Evolutionary conservation across 1,140 invertebrate genomes (phyloP).

Genomic region (Drosophila pruinosa): DNA sequence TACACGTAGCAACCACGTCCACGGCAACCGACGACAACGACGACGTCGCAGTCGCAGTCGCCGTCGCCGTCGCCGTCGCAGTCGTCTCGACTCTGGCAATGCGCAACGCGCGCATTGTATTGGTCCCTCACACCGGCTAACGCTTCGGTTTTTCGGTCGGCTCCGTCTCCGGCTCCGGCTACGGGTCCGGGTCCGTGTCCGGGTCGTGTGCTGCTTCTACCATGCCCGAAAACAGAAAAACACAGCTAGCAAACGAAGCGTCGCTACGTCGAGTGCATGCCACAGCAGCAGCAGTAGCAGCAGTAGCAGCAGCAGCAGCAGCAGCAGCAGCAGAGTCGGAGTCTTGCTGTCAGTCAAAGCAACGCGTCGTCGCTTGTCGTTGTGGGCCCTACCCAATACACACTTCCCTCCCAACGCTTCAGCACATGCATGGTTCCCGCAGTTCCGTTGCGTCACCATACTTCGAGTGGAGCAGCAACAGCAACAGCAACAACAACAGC

Average conservation of each 20-base stretch:
- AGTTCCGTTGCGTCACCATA: constrained; percentile 69
- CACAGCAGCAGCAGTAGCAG: constrained; percentile 18
- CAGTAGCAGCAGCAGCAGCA: constrained; percentile 6
- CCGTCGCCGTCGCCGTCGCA: not conserved
- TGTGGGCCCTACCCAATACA: not conserved
- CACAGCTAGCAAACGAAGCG: constrained; percentile 8
- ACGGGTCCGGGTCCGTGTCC: not conserved
- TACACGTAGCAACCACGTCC: constrained; percentile 36
- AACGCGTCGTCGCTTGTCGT: constrained; percentile 43
- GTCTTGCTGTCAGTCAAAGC: constrained; percentile 48
- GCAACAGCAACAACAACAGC: not conserved
- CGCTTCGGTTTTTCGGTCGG: constrained; percentile 18
- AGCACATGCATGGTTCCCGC: constrained; percentile 51
- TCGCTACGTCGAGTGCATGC: constrained; percentile 37
- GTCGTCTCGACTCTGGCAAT: not conserved
- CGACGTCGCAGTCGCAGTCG: not conserved
- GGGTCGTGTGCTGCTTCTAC: constrained; percentile 28
- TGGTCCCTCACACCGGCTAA: not conserved
- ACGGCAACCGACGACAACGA: constrained; percentile 14
- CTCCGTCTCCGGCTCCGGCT: not conserved
- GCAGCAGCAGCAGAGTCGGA: constrained; percentile 6
- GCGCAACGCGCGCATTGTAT: constrained; percentile 13
- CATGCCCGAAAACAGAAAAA: not conserved
- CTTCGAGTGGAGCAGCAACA: constrained; percentile 5
- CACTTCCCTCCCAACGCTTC: constrained; percentile 10